Evolutionary conservation across 1,140 invertebrate species (phyloP).

Genomic region (Glomeris maerens): DNA sequence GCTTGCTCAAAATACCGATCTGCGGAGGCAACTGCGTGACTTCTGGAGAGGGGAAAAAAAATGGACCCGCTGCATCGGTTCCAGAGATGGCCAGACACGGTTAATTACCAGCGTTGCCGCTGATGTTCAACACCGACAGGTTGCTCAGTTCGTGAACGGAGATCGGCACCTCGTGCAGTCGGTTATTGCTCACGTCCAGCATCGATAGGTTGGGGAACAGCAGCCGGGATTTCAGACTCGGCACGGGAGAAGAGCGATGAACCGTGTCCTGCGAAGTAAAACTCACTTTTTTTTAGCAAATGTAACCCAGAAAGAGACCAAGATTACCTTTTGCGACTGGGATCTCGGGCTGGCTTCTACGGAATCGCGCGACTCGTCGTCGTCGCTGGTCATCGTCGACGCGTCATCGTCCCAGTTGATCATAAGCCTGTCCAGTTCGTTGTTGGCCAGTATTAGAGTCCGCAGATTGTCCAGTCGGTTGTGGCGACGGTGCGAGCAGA

Average conservation of each 20-base stretch:
- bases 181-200: slow-evolving; percentile 86
- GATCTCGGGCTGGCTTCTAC: no score
- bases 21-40: slow-evolving; percentile 78
- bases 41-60: slow-evolving; percentile 34
- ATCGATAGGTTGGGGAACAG: slow-evolving; percentile 89
- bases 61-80: neutral
- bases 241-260: neutral
- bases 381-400: slow-evolving; percentile 16
- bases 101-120: slow-evolving; percentile 57
- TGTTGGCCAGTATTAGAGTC: slow-evolving; percentile 72
- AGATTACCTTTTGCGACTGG: no score
- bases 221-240: slow-evolving; percentile 34
- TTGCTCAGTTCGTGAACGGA: slow-evolving; percentile 72
- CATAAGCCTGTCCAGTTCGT: slow-evolving; percentile 53
- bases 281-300: neutral
- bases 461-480: slow-evolving; percentile 59
- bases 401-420: slow-evolving; percentile 1
- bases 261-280: neutral
- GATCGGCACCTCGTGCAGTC: slow-evolving; percentile 58
- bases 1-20: slow-evolving; percentile 76
- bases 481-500: slow-evolving; percentile 66
- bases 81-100: neutral
- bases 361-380: slow-evolving; percentile 36
- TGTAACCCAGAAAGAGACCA: neutral
- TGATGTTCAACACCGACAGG: slow-evolving; percentile 86